A percentile compares a stretch with the other conserved stretches of the same genome.
Conservation (phyloP, 2,888 invertebrate species). For the Brachypalpus laphriformis region DNA sequence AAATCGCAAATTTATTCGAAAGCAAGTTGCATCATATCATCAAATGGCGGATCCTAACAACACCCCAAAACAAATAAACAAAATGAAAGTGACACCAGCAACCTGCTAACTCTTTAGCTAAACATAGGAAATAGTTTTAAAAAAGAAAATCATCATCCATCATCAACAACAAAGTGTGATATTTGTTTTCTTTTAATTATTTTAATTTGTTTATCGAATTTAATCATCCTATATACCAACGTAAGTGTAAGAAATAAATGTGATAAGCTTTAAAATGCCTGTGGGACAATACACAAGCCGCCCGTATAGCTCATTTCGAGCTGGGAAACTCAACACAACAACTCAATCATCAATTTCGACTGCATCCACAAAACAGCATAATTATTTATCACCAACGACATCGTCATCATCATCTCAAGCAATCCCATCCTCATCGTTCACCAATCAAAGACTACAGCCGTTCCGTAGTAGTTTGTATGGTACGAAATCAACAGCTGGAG, state of each 20-base stretch:
- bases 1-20: conserved; percentile 75
- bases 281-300: conserved; percentile 81
- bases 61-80: conserved; percentile 34
- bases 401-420: conserved; percentile 73
- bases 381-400: conserved; percentile 68
- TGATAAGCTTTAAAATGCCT: conserved; percentile 79
- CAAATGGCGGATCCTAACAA: conserved; percentile 54
- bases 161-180: conserved; percentile 55
- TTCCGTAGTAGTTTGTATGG: conserved; percentile 81
- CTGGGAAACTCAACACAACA: conserved; percentile 75
- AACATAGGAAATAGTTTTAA: conserved; percentile 57
- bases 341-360: conserved; percentile 57
- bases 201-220: conserved; percentile 73
- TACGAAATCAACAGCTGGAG: conserved; percentile 74
- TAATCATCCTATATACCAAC: conserved; percentile 23
- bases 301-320: conserved; percentile 82
- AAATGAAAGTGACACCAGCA: conserved; percentile 59
- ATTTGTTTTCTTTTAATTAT: conserved; percentile 49
- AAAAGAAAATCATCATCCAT: conserved; percentile 45
- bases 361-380: conserved; percentile 58
- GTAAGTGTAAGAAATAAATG: conserved; percentile 47
- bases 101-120: conserved; percentile 41
- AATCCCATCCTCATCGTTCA: conserved; percentile 70
- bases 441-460: conserved; percentile 79
- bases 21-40: conserved; percentile 75